A percentile compares a stretch with the other conserved stretches of the same genome.
phyloP scores from a whole-genome alignment of 2,113 vertebrate genomes.

The Phoenicopterus ruber region DNA sequence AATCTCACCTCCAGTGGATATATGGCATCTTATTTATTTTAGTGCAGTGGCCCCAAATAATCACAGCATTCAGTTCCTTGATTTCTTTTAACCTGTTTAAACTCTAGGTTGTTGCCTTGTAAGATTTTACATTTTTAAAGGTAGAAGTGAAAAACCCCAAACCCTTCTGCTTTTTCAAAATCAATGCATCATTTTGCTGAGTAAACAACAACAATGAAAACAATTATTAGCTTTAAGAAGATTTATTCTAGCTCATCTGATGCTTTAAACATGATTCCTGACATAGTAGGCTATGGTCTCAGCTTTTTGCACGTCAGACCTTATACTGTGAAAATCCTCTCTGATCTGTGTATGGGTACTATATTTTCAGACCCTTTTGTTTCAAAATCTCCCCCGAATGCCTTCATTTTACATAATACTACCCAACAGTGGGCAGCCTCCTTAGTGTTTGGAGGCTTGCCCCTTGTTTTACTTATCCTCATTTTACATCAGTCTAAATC shows the following conservation, averaged over 20 bases:
- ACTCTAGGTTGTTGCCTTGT: not conserved
- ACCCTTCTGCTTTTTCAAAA: not conserved
- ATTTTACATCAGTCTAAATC: not conserved
- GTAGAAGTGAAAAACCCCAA: not conserved
- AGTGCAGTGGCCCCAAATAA: not conserved
- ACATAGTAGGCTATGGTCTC: not conserved
- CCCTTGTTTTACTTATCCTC: not conserved
- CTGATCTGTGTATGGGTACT: not conserved
- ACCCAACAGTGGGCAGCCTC: not conserved
- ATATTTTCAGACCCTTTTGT: not conserved
- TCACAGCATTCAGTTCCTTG: not conserved
- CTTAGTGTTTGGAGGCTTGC: not conserved
- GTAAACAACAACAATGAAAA: not conserved
- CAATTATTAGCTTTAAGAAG: not conserved
- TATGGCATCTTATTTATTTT: not conserved
- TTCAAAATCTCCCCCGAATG: not conserved
- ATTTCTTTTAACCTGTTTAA: not conserved
- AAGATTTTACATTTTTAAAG: not conserved
- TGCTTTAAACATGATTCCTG: not conserved
- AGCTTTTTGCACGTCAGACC: not conserved
- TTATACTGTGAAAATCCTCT: not conserved
- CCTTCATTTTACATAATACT: not conserved
- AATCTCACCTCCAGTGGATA: not conserved
- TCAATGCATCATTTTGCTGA: not conserved
- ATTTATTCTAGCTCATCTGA: not conserved